Conservation (phyloP, 2,113 vertebrate species). For the Protomyctophum bolini region DNA sequence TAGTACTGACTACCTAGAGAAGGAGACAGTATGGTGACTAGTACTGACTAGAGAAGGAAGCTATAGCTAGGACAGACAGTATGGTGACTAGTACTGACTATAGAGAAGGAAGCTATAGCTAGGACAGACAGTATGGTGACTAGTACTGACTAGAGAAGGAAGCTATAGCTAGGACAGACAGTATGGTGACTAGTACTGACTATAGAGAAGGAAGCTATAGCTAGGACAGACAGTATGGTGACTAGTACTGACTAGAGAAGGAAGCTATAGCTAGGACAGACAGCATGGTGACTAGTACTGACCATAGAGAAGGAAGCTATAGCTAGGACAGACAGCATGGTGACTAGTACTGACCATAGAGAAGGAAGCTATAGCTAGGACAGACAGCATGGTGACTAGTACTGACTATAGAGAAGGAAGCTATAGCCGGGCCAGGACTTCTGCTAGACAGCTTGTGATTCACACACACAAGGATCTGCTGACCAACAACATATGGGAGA, state of each 20-base stretch:
- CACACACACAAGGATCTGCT: constrained; percentile 3
- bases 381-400: constrained; percentile 49
- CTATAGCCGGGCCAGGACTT: constrained; percentile 25
- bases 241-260: constrained; percentile 38
- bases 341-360: constrained; percentile 34
- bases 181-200: constrained; percentile 51
- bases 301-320: constrained; percentile 35
- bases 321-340: constrained; percentile 49
- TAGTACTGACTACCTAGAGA: constrained; percentile 29
- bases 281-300: constrained; percentile 55
- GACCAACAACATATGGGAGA: constrained; percentile 31
- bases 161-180: constrained; percentile 40
- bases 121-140: constrained; percentile 55
- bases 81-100: constrained; percentile 47
- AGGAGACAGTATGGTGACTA: constrained; percentile 58
- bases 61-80: constrained; percentile 43
- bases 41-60: constrained; percentile 41
- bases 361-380: constrained; percentile 46
- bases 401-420: constrained; percentile 36
- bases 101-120: constrained; percentile 37
- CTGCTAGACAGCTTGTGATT: constrained; percentile 42
- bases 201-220: constrained; percentile 37
- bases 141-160: constrained; percentile 33
- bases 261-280: constrained; percentile 43
- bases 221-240: constrained; percentile 52